Evolutionary conservation across 2,113 vertebrate species (phyloP).

Genomic region (Toxostoma redivivum): DNA sequence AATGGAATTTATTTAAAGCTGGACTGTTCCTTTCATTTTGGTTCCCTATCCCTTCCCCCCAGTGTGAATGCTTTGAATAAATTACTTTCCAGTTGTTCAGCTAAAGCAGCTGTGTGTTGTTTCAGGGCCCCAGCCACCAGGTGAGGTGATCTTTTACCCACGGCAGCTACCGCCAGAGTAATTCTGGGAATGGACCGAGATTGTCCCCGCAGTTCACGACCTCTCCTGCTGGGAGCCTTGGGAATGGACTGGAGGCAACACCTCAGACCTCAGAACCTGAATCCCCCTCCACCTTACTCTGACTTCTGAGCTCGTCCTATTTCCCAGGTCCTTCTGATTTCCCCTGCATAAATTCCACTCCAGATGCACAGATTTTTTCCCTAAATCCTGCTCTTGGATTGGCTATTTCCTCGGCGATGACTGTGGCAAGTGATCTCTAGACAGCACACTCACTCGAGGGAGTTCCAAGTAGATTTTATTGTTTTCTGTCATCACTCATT

Average conservation of each 20-base stretch:
- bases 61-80: neutral
- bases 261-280: neutral
- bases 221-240: neutral
- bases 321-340: neutral
- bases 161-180: rapidly evolving
- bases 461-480: neutral
- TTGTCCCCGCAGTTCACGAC: neutral
- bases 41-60: rapidly evolving
- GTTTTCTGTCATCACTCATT: neutral
- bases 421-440: neutral
- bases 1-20: neutral
- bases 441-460: neutral
- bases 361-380: neutral
- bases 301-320: rapidly evolving
- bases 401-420: rapidly evolving
- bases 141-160: neutral
- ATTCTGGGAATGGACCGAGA: neutral
- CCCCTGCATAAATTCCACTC: neutral
- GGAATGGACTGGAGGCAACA: neutral
- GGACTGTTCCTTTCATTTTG: neutral
- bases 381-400: neutral
- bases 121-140: too few species aligned
- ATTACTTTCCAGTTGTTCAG: neutral
- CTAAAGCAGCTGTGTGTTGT: neutral
- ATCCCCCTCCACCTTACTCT: rapidly evolving